phyloP scores from a whole-genome alignment of 2,888 invertebrate species.

The Epicampocera succincta region DNA sequence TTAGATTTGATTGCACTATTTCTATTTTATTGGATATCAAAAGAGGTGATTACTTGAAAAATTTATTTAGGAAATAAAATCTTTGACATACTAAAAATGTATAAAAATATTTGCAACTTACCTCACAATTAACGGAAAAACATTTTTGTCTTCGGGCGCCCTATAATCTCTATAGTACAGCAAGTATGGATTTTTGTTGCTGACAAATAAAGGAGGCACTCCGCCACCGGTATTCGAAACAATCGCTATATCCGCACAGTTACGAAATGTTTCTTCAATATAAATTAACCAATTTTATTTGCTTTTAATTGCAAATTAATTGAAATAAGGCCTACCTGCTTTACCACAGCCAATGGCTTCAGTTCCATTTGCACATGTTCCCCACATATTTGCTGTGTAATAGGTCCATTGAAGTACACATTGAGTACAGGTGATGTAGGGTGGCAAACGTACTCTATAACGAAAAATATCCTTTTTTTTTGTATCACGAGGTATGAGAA shows the following conservation, averaged over 20 bases:
- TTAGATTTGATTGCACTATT: too few relatives aligned
- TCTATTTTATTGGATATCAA: too few relatives aligned
- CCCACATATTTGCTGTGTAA: constrained; percentile 94
- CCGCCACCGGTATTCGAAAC: constrained; percentile 90
- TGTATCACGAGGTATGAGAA: constrained; percentile 87
- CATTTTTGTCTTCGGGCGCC: constrained; percentile 84
- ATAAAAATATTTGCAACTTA: constrained; percentile 77
- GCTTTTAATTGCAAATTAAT: not conserved
- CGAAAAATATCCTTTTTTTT: constrained; percentile 86
- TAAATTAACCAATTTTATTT: not conserved
- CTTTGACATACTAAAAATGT: not conserved
- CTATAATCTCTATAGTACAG: constrained; percentile 88
- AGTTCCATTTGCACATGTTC: constrained; percentile 91
- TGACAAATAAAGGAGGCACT: constrained; percentile 87
- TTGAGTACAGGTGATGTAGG: constrained; percentile 92
- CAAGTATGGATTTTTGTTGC: constrained; percentile 87
- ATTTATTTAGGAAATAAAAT: not conserved
- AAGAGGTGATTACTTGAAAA: not conserved
- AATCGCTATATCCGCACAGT: constrained; percentile 94
- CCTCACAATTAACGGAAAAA: constrained; percentile 90
- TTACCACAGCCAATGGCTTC: constrained; percentile 94
- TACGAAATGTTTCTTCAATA: constrained; percentile 89
- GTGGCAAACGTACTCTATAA: constrained; percentile 90
- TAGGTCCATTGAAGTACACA: constrained; percentile 97
- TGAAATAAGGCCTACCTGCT: constrained; percentile 82